Conservation (phyloP, 2,888 invertebrate genomes). For the Watsonalla cultraria region DNA sequence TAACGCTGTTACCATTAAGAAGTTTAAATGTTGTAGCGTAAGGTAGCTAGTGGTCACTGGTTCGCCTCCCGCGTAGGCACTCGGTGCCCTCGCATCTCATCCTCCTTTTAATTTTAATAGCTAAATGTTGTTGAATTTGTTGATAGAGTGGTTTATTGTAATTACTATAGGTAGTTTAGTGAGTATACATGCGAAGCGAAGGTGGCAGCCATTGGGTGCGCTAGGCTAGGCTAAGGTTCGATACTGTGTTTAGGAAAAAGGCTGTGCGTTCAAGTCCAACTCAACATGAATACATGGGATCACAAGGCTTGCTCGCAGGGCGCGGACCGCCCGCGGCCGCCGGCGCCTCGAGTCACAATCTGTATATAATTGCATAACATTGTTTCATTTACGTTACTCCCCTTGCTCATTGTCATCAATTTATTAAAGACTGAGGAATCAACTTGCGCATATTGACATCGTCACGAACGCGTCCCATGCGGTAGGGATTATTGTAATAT, state of each 20-base stretch:
- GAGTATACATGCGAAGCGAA: conserved; percentile 53
- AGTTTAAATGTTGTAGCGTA: conserved; percentile 60
- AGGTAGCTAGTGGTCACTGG: conserved; percentile 62
- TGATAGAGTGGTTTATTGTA: conserved; percentile 74
- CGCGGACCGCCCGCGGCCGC: conserved; percentile 42
- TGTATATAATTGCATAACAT: conserved; percentile 76
- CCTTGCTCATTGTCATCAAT: conserved; percentile 78
- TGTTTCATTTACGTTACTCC: conserved; percentile 71
- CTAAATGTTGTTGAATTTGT: conserved; percentile 77
- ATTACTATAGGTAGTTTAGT: conserved; percentile 64
- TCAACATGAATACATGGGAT: conserved; percentile 59
- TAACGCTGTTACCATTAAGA: conserved; percentile 47
- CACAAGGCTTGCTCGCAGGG: conserved; percentile 29
- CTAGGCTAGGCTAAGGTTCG: conserved; percentile 58
- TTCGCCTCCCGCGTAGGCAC: conserved; percentile 29
- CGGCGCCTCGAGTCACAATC: conserved; percentile 40
- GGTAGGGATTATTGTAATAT: conserved; percentile 64
- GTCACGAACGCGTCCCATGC: conserved; percentile 69
- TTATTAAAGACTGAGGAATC: conserved; percentile 78
- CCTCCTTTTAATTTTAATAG: conserved; percentile 69
- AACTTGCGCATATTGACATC: conserved; percentile 75
- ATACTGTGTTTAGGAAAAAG: conserved; percentile 67
- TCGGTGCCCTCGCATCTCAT: conserved; percentile 38
- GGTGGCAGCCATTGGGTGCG: conserved; percentile 62
- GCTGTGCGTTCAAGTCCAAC: conserved; percentile 71